Evolutionary conservation across 1,140 invertebrate genomes (phyloP).

Genomic region (Manduca sexta): DNA sequence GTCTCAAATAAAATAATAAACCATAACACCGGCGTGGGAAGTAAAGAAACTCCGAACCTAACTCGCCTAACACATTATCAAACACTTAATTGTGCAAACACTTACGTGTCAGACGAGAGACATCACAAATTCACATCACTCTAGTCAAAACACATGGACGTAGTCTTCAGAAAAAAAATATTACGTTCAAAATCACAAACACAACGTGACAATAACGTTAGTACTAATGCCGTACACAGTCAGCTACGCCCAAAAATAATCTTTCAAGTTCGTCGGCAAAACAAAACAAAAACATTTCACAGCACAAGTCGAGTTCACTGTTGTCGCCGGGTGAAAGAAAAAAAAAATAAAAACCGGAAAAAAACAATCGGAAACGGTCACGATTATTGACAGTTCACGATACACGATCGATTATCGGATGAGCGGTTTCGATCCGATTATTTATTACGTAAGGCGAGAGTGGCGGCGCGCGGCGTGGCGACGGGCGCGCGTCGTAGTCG

Average conservation of each 20-base stretch:
- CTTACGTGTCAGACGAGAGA: not conserved
- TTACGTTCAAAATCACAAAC: conserved; percentile 24
- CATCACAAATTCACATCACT: not conserved
- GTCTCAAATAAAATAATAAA: too few species aligned
- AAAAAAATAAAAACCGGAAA: conserved; percentile 1
- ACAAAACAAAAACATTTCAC: conserved; percentile 58
- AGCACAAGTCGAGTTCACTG: conserved; percentile 38
- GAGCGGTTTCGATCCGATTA: conserved; percentile 49
- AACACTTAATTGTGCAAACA: conserved; percentile 2
- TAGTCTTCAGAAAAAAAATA: conserved; percentile 7
- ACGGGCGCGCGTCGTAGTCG: conserved; percentile 54
- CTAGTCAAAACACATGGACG: conserved; percentile 1
- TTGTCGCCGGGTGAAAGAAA: conserved; percentile 4
- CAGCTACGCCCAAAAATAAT: conserved; percentile 50
- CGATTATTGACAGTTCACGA: conserved; percentile 44
- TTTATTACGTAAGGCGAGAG: conserved; percentile 62
- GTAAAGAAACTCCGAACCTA: too few species aligned
- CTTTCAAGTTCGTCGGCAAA: conserved; percentile 40
- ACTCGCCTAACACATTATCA: not conserved
- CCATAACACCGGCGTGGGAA: too few species aligned
- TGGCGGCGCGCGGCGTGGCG: conserved; percentile 31
- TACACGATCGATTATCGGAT: conserved; percentile 62
- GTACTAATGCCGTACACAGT: conserved; percentile 41
- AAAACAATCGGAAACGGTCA: conserved; percentile 29
- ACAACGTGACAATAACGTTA: conserved; percentile 31